A percentile compares a stretch with the other conserved stretches of the same genome.
Conservation (phyloP, 2,113 vertebrate species). For the Tretioscincus oriximinensis region DNA sequence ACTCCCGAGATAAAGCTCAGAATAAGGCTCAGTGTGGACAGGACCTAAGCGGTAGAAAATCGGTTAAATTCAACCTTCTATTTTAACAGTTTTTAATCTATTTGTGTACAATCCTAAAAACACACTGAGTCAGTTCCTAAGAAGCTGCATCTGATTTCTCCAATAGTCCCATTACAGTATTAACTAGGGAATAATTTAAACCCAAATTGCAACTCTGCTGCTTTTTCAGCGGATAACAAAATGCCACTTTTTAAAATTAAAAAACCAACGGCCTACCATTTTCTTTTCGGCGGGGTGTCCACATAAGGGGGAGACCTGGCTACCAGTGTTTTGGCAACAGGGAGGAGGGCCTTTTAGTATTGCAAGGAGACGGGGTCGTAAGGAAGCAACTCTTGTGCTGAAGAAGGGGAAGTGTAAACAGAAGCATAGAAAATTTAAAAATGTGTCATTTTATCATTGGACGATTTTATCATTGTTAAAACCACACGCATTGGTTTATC, state of each 20-base stretch:
- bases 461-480: constrained; percentile 41
- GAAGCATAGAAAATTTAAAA: constrained; percentile 25
- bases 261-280: constrained; percentile 43
- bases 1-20: no score
- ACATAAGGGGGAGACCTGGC: neutral
- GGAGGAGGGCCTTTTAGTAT: constrained; percentile 8
- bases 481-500: constrained; percentile 46
- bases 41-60: constrained; percentile 33
- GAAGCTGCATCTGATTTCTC: constrained; percentile 42
- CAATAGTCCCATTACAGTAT: constrained; percentile 41
- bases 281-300: constrained; percentile 19
- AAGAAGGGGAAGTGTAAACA: constrained; percentile 10
- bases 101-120: constrained; percentile 22
- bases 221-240: constrained; percentile 37
- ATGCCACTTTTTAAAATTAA: constrained; percentile 30
- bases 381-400: constrained; percentile 25
- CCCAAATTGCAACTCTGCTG: constrained; percentile 45
- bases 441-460: constrained; percentile 28
- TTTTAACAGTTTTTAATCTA: constrained; percentile 28
- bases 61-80: constrained; percentile 31
- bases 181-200: constrained; percentile 36
- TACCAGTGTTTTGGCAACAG: constrained; percentile 1
- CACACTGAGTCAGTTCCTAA: neutral
- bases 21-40: neutral
- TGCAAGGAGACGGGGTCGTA: constrained; percentile 10